Evolutionary conservation across 2,888 invertebrate species (phyloP).

Genomic region (Cerceris ruficornis): DNA sequence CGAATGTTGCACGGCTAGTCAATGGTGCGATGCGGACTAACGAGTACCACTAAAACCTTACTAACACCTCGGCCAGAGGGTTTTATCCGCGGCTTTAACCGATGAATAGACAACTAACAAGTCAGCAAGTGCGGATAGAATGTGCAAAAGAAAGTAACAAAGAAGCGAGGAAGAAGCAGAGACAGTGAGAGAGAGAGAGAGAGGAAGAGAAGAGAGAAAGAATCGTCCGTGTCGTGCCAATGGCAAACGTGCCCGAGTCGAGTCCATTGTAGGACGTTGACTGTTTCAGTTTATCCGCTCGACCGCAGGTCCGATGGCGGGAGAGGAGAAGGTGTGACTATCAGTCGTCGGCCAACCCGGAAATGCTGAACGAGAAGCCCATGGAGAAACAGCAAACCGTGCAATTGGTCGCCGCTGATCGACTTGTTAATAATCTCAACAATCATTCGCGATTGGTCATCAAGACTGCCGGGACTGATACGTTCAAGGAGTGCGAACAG

Average conservation of each 20-base stretch:
- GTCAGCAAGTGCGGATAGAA: not conserved
- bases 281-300: slow-evolving; percentile 90
- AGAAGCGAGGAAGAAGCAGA: not conserved
- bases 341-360: slow-evolving; percentile 73
- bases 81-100: not conserved
- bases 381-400: slow-evolving; percentile 45
- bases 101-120: slow-evolving; percentile 3
- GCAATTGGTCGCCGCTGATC: slow-evolving; percentile 47
- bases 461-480: slow-evolving; percentile 56
- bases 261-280: slow-evolving; percentile 79
- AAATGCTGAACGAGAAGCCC: slow-evolving; percentile 39
- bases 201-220: slow-evolving; percentile 9
- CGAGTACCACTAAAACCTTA: slow-evolving; percentile 37
- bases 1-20: slow-evolving; percentile 67
- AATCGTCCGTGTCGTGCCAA: slow-evolving; percentile 77
- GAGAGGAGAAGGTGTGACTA: slow-evolving; percentile 93
- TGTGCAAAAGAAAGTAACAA: not conserved
- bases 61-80: slow-evolving; percentile 19
- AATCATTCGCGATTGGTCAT: slow-evolving; percentile 61
- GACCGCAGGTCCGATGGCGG: slow-evolving; percentile 86
- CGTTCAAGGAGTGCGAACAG: slow-evolving; percentile 65
- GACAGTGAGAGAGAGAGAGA: slow-evolving; percentile 16
- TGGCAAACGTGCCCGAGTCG: slow-evolving; percentile 75
- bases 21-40: slow-evolving; percentile 79
- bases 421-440: slow-evolving; percentile 54